Base-by-base conservation (phyloP, 2,113 vertebrate species). In the Tiliqua scincoides region DNA sequence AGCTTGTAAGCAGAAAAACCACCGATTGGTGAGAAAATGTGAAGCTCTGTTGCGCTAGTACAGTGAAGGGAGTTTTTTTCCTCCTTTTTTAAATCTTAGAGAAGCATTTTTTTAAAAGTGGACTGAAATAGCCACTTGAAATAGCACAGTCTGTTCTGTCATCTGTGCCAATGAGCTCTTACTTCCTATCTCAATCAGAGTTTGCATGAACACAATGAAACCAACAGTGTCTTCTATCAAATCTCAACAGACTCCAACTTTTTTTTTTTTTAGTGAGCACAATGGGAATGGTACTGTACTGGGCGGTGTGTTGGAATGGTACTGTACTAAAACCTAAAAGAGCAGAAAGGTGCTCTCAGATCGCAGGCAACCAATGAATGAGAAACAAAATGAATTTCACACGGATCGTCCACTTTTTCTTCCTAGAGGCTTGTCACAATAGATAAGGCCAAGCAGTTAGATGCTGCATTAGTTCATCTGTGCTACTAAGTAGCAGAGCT, bases 381-480 rank as follows among this genome's bases (percentile, higher is more conserved):
- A 96, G 90, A 96, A 91, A 92, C 92, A 93, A 95, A 96, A 94
- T 94, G 92, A 93, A 95, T 96, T 96, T 95, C 92, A 85, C 91
- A 92, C 73, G 73, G 88, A 89, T 93, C 88, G 84, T 84, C 68
- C 90, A 52, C 54, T 59, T 83, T 72, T 72, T 30, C 68, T 83
- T 94, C 95, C 93, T 0, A n/a, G 92, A 94, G 95, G 88, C 93
- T 95, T 96, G 95, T 96, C 96, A 96, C 94, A 96, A 96, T 93
- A 96, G 93, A 96, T 96, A 94, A 96, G 92, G 95, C 89, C 85
- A 92, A 92, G 87, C 88, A 8, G 92, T 93, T 94, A 93, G 94
- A 95, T 88, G 91, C 57, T 23, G 90, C 79, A 40, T 94, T 93
- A 91, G 90, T 95, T 94, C 94, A 91, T 91, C 78, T 92, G 88